These are phyloP conservation scores for Drosophila demipolita DNA, from an alignment of 2,888 invertebrate species.

Conservation along the genomic window DNA sequence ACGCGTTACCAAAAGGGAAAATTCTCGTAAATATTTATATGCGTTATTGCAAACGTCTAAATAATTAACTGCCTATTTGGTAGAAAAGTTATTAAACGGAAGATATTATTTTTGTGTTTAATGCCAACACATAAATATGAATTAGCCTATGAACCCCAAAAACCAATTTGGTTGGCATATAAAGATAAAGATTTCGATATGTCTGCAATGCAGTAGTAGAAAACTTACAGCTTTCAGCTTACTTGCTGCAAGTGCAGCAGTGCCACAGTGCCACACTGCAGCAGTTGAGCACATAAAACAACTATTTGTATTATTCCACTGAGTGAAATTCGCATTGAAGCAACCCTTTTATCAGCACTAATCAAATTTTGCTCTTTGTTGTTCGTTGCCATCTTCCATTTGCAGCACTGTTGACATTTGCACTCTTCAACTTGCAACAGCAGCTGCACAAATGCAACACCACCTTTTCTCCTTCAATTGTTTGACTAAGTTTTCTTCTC, in stretches of 20 bases:
- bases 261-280: not conserved
- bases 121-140: not conserved
- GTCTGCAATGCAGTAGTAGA: not conserved
- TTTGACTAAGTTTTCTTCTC: not conserved
- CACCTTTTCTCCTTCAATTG: not conserved
- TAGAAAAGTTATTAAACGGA: slow-evolving; percentile 10
- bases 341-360: slow-evolving; percentile 6
- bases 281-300: not conserved
- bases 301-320: not conserved
- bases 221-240: not conserved
- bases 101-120: not conserved
- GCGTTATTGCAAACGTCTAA: slow-evolving; percentile 14
- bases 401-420: slow-evolving; percentile 57
- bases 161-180: not conserved
- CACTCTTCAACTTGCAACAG: slow-evolving; percentile 11
- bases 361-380: slow-evolving; percentile 32
- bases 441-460: slow-evolving; percentile 7
- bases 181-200: not conserved
- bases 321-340: not conserved
- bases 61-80: slow-evolving; percentile 3
- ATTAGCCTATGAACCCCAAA: too few species aligned
- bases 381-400: slow-evolving; percentile 24
- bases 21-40: slow-evolving; percentile 13
- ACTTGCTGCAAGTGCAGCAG: not conserved
- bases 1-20: slow-evolving; percentile 25